Evolutionary conservation across 1,140 invertebrate genomes (phyloP).

Genomic region (Grapholita molesta): DNA sequence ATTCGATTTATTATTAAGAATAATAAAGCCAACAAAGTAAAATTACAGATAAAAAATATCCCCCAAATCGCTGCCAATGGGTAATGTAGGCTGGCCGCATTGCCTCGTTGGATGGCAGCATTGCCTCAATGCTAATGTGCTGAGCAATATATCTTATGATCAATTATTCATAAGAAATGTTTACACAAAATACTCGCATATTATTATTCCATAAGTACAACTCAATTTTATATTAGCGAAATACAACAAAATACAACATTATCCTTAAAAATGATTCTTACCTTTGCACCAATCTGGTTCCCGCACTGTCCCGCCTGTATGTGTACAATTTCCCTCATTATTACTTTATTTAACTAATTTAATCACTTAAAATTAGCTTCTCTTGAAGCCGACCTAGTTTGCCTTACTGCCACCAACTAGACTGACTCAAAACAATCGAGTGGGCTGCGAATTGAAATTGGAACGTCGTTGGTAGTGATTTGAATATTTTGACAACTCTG

Average conservation of each 20-base stretch:
- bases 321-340: constrained; percentile 89
- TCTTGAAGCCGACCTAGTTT: constrained; percentile 14
- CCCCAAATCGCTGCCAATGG: too few species aligned
- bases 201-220: too few species aligned
- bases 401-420: constrained; percentile 44
- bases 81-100: too few species aligned
- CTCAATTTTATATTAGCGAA: background rate
- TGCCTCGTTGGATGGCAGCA: too few species aligned
- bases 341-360: constrained; percentile 47
- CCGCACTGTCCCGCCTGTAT: constrained; percentile 92
- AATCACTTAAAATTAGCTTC: background rate
- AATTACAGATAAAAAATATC: too few species aligned
- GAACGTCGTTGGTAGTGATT: background rate
- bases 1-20: too few species aligned
- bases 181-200: too few species aligned
- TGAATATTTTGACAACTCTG: background rate
- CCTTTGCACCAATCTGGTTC: constrained; percentile 93
- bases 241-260: background rate
- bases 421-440: constrained; percentile 24
- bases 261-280: constrained; percentile 52
- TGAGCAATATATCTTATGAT: too few species aligned
- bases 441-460: background rate
- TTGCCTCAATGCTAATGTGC: too few species aligned
- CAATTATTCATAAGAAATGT: too few species aligned
- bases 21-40: too few species aligned